Conservation (phyloP, 1,140 invertebrate species). For the Linepithema humile region DNA sequence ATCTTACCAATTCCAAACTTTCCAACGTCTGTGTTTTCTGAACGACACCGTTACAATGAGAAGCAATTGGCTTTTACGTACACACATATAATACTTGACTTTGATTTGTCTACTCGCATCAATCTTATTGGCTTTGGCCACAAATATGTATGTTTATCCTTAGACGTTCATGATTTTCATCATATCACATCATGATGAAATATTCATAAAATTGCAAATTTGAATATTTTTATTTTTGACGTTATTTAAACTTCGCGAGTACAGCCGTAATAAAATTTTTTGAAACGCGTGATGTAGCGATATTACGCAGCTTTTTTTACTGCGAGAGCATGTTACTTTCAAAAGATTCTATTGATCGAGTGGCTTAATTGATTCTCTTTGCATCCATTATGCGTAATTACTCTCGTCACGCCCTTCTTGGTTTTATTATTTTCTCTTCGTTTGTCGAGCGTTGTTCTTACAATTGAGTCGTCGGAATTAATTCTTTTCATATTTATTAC, state of each 20-base stretch:
- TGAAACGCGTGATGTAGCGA: background rate
- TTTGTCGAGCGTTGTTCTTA: constrained; percentile 3
- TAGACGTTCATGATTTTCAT: too few species aligned
- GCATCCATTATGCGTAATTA: constrained; percentile 47
- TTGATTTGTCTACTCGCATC: too few species aligned
- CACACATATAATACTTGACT: too few species aligned
- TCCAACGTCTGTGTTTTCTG: too few species aligned
- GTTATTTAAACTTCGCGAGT: background rate
- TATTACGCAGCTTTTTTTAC: background rate
- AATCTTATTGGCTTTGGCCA: too few species aligned
- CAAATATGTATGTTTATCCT: too few species aligned
- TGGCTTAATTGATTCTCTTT: constrained; percentile 38
- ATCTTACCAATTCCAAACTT: too few species aligned
- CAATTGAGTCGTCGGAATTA: constrained; percentile 24
- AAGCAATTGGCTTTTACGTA: too few species aligned
- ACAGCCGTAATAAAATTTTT: background rate
- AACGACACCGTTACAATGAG: too few species aligned
- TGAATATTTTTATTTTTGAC: background rate
- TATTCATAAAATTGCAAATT: too few species aligned
- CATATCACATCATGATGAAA: too few species aligned
- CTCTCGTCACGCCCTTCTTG: background rate
- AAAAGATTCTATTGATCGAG: constrained; percentile 20
- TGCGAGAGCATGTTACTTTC: constrained; percentile 7
- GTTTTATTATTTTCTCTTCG: background rate
- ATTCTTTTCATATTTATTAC: background rate